Percentiles rank a stretch among this genome's conserved stretches.
Evolutionary conservation across 2,888 invertebrate species (phyloP).

Genomic region (Scaeva pyrastri): DNA sequence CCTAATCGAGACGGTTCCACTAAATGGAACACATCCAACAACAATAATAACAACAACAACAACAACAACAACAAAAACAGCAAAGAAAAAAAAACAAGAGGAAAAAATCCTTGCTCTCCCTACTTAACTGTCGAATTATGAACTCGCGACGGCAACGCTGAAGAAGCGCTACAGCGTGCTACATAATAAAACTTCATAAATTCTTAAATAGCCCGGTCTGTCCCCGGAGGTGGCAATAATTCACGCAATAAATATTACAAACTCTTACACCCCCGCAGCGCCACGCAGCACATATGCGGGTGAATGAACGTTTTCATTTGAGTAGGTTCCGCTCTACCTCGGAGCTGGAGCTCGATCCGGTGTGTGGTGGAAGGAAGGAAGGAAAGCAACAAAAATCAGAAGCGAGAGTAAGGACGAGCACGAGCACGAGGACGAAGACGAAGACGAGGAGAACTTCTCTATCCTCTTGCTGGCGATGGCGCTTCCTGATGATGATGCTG

Average conservation of each 20-base stretch:
- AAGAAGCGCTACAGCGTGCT: slow-evolving; percentile 44
- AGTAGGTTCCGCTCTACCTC: slow-evolving; percentile 55
- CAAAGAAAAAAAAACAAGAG: neutral
- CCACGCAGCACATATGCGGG: slow-evolving; percentile 67
- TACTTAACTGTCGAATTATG: slow-evolving; percentile 40
- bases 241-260: slow-evolving; percentile 75
- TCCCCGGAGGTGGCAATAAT: slow-evolving; percentile 75
- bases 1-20: slow-evolving; percentile 65
- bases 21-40: slow-evolving; percentile 26
- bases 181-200: slow-evolving; percentile 75
- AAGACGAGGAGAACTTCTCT: neutral
- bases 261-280: slow-evolving; percentile 42
- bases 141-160: slow-evolving; percentile 15
- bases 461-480: neutral
- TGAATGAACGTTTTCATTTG: slow-evolving; percentile 66
- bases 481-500: slow-evolving; percentile 15
- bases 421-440: too few species aligned
- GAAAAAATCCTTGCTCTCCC: neutral
- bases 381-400: neutral
- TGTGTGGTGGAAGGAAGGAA: neutral
- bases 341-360: neutral
- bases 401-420: neutral
- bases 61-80: neutral
- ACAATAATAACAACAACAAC: slow-evolving; percentile 13
- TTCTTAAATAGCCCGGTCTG: slow-evolving; percentile 75